Base-by-base conservation (phyloP, 2,888 invertebrate genomes). In the Cacoxenus indagator region DNA sequence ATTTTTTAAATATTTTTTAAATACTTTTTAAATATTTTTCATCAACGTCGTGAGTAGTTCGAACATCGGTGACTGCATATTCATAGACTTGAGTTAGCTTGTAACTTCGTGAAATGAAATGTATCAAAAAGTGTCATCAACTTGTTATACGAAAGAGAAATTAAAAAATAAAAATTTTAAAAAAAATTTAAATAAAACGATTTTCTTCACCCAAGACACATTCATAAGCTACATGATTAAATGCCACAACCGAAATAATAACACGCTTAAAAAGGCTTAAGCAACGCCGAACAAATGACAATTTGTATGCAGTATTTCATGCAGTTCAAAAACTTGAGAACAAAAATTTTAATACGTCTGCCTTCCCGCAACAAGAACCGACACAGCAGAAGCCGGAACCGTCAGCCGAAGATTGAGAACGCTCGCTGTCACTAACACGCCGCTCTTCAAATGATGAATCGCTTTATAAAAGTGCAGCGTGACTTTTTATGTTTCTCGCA, bases 401-500 rank as follows among this genome's bases (percentile, higher is more conserved):
- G 5, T 11, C 14, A 45, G 24, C 22, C 24, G 55, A 45, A 62
- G 6, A 62, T 43, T 43, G 43, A 43, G 77, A 70, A 72, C 66
- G 78, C 72, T 71, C 66, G 73, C 81, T 81, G 81, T 81, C 83
- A 81, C 70, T 83, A 83, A 82, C 9, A 37, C 37, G 37, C 14
- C 61, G 77, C 77, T 78, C 73, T 72, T 61, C 75, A 76, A 75
- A 83, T 84, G 83, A 84, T 84, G 77, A 85, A 84, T 84, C 75
- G 75, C 73, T 83, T 84, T 84, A 84, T 82, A 84, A 84, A 82
- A 85, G 84, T 83, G 84, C 83, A 83, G 83, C 70, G 82, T 67
- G 76, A 76, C 74, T 75, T 76, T 67, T 31, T 65, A 59, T 27
- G 59, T 67, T 57, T 46, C 22, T 66, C 48, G 17, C 64, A 24